Evolutionary conservation across 2,113 vertebrate genomes (phyloP).

Genomic region (Suncus etruscus): DNA sequence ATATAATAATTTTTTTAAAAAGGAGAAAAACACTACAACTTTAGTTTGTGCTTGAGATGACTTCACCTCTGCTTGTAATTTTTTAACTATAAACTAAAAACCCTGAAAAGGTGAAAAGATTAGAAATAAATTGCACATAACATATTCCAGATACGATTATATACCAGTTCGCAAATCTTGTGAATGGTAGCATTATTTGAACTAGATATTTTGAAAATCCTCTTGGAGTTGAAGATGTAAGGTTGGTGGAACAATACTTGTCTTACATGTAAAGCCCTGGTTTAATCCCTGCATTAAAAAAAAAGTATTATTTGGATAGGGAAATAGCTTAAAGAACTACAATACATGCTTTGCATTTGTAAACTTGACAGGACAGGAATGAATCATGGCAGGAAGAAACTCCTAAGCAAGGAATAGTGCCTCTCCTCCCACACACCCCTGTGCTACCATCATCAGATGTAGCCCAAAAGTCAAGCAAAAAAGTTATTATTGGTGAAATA

Average conservation of each 20-base stretch:
- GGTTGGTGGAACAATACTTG: too few species aligned
- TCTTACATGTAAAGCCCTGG: too few species aligned
- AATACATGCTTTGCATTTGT: too few species aligned
- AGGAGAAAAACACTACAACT: neutral
- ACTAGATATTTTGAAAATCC: neutral
- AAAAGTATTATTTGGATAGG: too few species aligned
- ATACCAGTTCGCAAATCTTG: neutral
- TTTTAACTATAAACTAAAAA: constrained; percentile 12
- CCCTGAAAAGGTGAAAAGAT: constrained; percentile 50
- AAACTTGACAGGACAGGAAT: too few species aligned
- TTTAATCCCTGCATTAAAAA: too few species aligned
- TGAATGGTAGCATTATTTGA: neutral
- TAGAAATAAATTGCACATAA: neutral
- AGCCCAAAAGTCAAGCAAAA: too few species aligned
- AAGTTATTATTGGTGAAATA: neutral
- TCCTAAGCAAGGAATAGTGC: too few species aligned
- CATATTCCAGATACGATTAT: constrained; percentile 10
- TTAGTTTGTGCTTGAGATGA: constrained; percentile 54
- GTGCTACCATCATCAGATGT: too few species aligned
- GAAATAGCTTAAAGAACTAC: too few species aligned
- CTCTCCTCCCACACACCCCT: too few species aligned
- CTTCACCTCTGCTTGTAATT: constrained; percentile 60
- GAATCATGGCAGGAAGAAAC: too few species aligned
- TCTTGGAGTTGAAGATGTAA: neutral
- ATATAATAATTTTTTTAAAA: neutral